Base-by-base conservation (phyloP, 1,140 invertebrate genomes). In the Anastrepha obliqua region DNA sequence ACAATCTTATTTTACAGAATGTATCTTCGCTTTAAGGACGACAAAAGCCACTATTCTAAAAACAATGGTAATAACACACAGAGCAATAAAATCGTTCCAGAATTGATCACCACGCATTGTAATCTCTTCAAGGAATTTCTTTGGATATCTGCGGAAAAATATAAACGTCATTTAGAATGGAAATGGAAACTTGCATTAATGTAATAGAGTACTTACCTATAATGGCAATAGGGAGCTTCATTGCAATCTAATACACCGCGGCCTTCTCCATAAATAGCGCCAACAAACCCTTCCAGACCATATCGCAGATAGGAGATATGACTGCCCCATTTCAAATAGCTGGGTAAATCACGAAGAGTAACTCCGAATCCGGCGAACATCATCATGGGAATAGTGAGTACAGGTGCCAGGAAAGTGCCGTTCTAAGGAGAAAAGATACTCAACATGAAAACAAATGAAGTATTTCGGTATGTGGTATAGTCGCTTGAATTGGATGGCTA, bases 251-350 rank as follows among this genome's bases (percentile, higher is more conserved):
- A 92, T 7, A 93, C 94, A 1, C 94, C 93, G 87, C 98, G 94
- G 89, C 97, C 94, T 60, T 96, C 92, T 0, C 97, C 97, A 90
- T 98, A 99, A 85, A 98, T 96, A 3, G 97, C 95, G n/a, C 95
- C 94, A 17, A 97, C 95, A 64, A 95, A 95, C 78, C 97, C 97
- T 94, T 99, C 98, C n/a, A 98, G 94, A 5, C 97, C 97, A 91
- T 98, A 99, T 90, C 97, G 94, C 42, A 98, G 93, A 91, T 98
- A 98, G 20, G 97, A 98, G 67, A 98, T 93, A 90, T 98, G 97
- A 47, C 96, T 97, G 0, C 98, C 96, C 97, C 97, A 98, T 90
- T 96, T 95, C 0, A 99, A 93, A 91, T 98, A 98, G 0, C 90
- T 89, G 0, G 98, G 98, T 90, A 97, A 93, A 93, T 97, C 97